Base-by-base conservation (phyloP, 2,113 vertebrate genomes). In the Mobula hypostoma region DNA sequence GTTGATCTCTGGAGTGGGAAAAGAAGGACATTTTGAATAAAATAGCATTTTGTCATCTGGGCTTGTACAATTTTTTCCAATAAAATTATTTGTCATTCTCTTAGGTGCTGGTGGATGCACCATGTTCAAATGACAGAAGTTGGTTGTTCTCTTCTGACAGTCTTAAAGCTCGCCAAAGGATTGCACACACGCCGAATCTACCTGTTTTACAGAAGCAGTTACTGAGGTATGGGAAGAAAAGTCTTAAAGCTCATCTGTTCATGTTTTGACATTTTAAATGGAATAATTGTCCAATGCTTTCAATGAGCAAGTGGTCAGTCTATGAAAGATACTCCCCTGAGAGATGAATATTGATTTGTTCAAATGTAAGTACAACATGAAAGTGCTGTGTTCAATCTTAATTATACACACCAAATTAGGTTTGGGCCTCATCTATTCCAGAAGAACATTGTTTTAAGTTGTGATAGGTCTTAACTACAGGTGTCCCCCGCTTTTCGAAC, bases 61-160 rank as follows among this genome's bases (percentile, higher is more conserved):
- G 27, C 82, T 56, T 83, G 82, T 58, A 48, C 48, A 24, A 19
- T 83, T 90, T 63, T 92, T 36, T 94, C 48, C 77, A 32, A 85
- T 56, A 91, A 17, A 40, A 15, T 63, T 76, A 80, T 61, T 58
- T 78, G 17, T 70, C 32, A 12, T 17, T 93, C 32, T 40, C 27
- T 40, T 14, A 98, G 97, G 94, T 98, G 0, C 94, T 97, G 74
- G 97, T 98, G 61, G 97, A 97, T 95, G 97, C 98, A 95, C 99
- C 99, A 0, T 99, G 99, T 95, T 99, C 99, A 48, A 99, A 99
- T 96, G 99, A 99, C 96, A 97, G 98, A 95, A 99, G 98, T 82
- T 99, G 98, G 98, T 95, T 99, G 7, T 99, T 98, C 96, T 98
- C 96, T 83, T 96, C 96, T 63, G 96, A 97, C 94, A 80, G 15